phyloP scores from a whole-genome alignment of 2,888 invertebrate species.

The Chamaedrilus cognettii region DNA sequence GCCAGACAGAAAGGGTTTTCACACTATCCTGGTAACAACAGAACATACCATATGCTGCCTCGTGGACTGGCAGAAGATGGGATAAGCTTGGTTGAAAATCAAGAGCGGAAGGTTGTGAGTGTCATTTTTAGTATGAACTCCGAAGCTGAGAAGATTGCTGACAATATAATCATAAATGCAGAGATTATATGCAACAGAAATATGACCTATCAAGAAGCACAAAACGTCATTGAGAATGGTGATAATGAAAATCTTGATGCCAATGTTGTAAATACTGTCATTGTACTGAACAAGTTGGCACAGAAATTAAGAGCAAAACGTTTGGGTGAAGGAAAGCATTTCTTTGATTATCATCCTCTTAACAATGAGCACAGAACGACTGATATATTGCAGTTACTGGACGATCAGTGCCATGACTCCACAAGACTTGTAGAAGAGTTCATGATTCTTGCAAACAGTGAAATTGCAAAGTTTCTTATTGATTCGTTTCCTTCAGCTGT shows the following conservation, averaged over 20 bases:
- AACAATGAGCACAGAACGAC: background rate
- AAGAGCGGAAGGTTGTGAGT: slow-evolving; percentile 29
- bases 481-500: slow-evolving; percentile 37
- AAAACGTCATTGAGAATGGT: slow-evolving; percentile 14
- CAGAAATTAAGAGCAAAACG: background rate
- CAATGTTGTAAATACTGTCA: background rate
- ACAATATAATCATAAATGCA: too few relatives aligned
- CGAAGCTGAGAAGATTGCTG: too few relatives aligned
- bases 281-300: background rate
- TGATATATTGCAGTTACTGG: background rate
- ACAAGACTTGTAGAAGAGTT: slow-evolving; percentile 48
- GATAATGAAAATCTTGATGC: background rate
- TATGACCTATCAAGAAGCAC: slow-evolving; percentile 15
- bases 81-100: slow-evolving; percentile 61
- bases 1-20: slow-evolving; percentile 78
- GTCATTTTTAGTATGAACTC: too few relatives aligned
- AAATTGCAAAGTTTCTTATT: slow-evolving; percentile 44
- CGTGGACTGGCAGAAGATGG: slow-evolving; percentile 73
- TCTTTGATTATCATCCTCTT: slow-evolving; percentile 2
- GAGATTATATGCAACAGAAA: slow-evolving; percentile 17
- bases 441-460: slow-evolving; percentile 45
- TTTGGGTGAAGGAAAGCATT: background rate
- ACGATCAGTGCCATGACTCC: slow-evolving; percentile 38
- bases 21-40: slow-evolving; percentile 47
- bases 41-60: slow-evolving; percentile 85